Evolutionary conservation across 2,113 vertebrate genomes (phyloP).

Genomic region (Anhinga rufa): DNA sequence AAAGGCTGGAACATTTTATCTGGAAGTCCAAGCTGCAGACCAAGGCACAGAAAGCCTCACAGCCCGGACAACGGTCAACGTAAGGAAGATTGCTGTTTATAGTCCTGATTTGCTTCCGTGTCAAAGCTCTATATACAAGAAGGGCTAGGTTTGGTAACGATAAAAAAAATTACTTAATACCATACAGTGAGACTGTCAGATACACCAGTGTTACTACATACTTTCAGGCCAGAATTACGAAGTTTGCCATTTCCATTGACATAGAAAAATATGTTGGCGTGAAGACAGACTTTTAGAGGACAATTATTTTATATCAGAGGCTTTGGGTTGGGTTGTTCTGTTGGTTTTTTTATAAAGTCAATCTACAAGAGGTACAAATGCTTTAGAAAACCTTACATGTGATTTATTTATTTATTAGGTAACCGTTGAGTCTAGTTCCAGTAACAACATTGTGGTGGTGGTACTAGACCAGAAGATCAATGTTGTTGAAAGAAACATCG

Average conservation of each 20-base stretch:
- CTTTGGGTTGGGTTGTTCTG: not conserved
- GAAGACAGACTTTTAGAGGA: not conserved
- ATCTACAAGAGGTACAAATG: not conserved
- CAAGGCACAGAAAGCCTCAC: conserved; percentile 19
- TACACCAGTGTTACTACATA: too few relatives aligned
- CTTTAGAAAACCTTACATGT: not conserved
- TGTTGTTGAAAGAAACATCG: conserved; percentile 60
- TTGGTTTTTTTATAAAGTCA: not conserved
- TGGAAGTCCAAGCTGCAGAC: conserved; percentile 69
- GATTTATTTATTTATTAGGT: conserved; percentile 57
- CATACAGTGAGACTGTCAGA: too few relatives aligned
- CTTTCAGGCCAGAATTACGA: not conserved
- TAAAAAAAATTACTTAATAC: not conserved
- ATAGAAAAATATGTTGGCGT: not conserved
- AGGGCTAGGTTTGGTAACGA: not conserved
- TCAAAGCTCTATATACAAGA: not conserved
- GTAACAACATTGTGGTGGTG: conserved; percentile 58
- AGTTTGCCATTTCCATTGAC: not conserved
- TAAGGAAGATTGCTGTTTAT: conserved; percentile 14
- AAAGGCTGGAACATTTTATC: not conserved
- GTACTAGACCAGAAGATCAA: conserved; percentile 67
- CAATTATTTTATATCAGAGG: not conserved
- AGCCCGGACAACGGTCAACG: conserved; percentile 52
- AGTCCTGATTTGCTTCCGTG: not conserved
- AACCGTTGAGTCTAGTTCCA: conserved; percentile 37